phyloP scores from a whole-genome alignment of 2,888 invertebrate species.

The Idaea aversata region DNA sequence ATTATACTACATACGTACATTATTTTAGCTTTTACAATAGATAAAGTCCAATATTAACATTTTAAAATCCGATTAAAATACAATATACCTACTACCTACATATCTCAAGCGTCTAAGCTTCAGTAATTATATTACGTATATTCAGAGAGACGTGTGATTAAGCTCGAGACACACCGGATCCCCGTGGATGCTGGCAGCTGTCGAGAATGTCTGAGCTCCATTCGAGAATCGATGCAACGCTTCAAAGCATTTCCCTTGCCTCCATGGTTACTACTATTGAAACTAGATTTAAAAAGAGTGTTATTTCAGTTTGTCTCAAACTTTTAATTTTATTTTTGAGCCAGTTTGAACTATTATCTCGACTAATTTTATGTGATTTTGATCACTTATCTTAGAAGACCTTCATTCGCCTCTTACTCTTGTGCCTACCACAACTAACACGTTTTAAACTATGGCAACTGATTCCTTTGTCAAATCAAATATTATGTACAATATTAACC shows the following conservation, averaged over 20 bases:
- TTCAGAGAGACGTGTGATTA: conserved; percentile 25
- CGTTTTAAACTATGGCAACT: too few species aligned
- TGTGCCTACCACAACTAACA: not conserved
- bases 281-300: conserved; percentile 4
- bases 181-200: conserved; percentile 25
- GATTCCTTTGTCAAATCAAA: not conserved
- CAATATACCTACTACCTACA: not conserved
- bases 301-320: too few species aligned
- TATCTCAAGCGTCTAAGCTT: conserved; percentile 4
- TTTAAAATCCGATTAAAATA: not conserved
- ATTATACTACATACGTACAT: too few species aligned
- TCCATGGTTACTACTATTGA: conserved; percentile 11
- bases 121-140: conserved; percentile 7
- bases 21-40: too few species aligned
- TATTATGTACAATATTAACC: not conserved
- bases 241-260: not conserved
- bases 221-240: conserved; percentile 1
- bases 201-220: conserved; percentile 21
- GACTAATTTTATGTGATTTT: too few species aligned
- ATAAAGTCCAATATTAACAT: too few species aligned
- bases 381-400: too few species aligned
- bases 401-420: too few species aligned
- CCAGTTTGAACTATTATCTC: too few species aligned
- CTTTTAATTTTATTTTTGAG: too few species aligned
- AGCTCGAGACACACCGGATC: conserved; percentile 25